These are phyloP conservation scores for Eriocheir sinensis DNA, from an alignment of 1,140 invertebrate species.

Conservation along the genomic window DNA sequence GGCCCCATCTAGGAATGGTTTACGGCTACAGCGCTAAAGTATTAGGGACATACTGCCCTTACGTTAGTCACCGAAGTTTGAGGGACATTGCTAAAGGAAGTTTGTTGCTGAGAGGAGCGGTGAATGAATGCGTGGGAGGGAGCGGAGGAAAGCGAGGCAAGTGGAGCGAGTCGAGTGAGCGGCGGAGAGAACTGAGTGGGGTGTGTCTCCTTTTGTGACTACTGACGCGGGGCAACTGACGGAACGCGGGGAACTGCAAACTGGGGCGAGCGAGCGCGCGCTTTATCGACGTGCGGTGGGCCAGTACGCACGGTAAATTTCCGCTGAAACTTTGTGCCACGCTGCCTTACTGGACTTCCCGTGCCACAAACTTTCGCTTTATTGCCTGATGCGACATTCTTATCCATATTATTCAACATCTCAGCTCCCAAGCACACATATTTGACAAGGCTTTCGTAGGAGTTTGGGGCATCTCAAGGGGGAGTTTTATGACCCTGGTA, in stretches of 20 bases:
- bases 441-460: no score
- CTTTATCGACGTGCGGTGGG: slow-evolving; percentile 53
- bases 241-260: slow-evolving; percentile 47
- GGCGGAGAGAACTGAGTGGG: no score
- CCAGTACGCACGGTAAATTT: slow-evolving; percentile 52
- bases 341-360: slow-evolving; percentile 8
- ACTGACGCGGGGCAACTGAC: slow-evolving; percentile 41
- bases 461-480: no score
- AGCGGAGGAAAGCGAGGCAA: not conserved
- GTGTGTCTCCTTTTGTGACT: no score
- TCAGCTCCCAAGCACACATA: no score
- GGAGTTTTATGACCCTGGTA: no score
- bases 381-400: not conserved
- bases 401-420: not conserved
- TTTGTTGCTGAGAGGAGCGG: not conserved
- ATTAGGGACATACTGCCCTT: not conserved
- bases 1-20: not conserved
- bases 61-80: slow-evolving; percentile 1
- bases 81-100: not conserved
- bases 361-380: not conserved
- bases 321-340: slow-evolving; percentile 51
- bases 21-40: not conserved
- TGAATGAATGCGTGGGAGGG: not conserved
- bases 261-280: slow-evolving; percentile 26
- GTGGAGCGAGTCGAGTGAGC: not conserved